Base-by-base conservation (phyloP, 2,888 invertebrate genomes). In the Allacma fusca region DNA sequence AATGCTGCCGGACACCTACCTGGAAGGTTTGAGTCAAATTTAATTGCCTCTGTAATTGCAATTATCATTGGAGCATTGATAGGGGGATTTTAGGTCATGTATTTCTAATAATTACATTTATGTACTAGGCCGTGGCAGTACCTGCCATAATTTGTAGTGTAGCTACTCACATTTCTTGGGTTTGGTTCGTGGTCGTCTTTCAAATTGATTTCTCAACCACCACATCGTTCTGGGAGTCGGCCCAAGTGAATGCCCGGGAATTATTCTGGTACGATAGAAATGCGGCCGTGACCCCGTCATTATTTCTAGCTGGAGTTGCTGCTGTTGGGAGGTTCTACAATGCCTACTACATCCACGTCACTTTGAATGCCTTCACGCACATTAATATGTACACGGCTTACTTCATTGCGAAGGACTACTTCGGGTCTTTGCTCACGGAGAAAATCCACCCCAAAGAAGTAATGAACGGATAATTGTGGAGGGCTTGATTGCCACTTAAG, bases 11-110 rank as follows among this genome's bases (percentile, higher is more conserved):
- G 7, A 24, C 43, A 1, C 69, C 69, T 44, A 13, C 19, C 2
- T 70, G 69, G 69, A 70, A 70, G 69, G 69, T 70, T n/a, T 19
- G 19, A n/a, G n/a, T n/a, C n/a, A n/a, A n/a, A n/a, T n/a, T n/a
- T n/a, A n/a, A n/a, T n/a, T n/a, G n/a, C n/a, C n/a, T n/a, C n/a
- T n/a, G n/a, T n/a, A n/a, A n/a, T n/a, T n/a, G n/a, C n/a, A n/a
- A n/a, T n/a, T n/a, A n/a, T n/a, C n/a, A n/a, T n/a, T n/a, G n/a
- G n/a, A n/a, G n/a, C n/a, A n/a, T n/a, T n/a, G n/a, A n/a, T n/a
- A n/a, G n/a, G n/a, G n/a, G n/a, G n/a, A n/a, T n/a, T n/a, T n/a
- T n/a, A n/a, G n/a, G n/a, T n/a, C n/a, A n/a, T n/a, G n/a, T n/a
- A n/a, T n/a, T n/a, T n/a, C n/a, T 26, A 29, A 67, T 13, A 26